Evolutionary conservation across 2,113 vertebrate species (phyloP).

Genomic region (Athene cunicularia): DNA sequence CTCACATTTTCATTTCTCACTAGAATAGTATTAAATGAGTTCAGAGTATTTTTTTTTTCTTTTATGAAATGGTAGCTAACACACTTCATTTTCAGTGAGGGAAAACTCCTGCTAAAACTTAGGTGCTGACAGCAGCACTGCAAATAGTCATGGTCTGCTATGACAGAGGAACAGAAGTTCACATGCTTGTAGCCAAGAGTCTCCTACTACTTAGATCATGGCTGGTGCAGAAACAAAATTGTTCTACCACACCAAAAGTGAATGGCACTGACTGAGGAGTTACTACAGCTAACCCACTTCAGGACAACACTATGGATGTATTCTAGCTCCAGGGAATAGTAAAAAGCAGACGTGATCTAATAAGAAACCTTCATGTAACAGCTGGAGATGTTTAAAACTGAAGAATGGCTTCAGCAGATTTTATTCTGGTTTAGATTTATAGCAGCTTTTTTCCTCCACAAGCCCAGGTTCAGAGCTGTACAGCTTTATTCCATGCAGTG

Average conservation of each 20-base stretch:
- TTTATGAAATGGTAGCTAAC: neutral
- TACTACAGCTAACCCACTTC: neutral
- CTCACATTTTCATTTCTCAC: neutral
- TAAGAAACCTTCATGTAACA: neutral
- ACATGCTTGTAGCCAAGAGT: rapidly evolving
- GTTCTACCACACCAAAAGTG: neutral
- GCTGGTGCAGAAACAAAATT: neutral
- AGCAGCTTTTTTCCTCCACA: neutral
- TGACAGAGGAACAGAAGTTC: neutral
- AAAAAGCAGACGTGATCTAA: neutral
- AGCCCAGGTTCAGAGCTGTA: neutral
- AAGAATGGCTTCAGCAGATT: neutral
- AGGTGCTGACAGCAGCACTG: neutral
- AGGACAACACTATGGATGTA: neutral
- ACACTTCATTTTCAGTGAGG: neutral
- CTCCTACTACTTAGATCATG: neutral
- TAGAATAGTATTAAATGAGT: neutral
- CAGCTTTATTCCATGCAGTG: neutral
- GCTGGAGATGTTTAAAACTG: neutral
- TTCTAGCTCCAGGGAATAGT: neutral
- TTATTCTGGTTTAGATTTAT: neutral
- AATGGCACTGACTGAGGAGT: neutral
- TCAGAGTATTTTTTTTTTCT: neutral
- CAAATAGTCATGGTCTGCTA: neutral
- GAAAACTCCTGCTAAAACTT: neutral